A percentile compares a stretch with the other conserved stretches of the same genome.
phyloP scores from a whole-genome alignment of 2,797 vertebrate species.

The Danio aesculapii region DNA sequence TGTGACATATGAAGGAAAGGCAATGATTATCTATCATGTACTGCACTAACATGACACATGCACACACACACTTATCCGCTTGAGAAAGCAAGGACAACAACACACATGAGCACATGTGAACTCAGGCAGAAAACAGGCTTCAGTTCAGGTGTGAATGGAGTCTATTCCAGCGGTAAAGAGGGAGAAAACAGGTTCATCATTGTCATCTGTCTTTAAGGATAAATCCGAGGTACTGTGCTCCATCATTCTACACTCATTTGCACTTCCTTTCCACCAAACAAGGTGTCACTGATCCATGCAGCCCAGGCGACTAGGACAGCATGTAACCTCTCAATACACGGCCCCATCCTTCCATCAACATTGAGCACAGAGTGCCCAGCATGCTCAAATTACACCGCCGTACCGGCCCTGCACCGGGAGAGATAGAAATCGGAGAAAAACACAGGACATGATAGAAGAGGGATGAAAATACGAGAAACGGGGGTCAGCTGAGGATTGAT shows the following conservation, averaged over 20 bases:
- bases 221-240: conserved; percentile 10
- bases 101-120: conserved; percentile 43
- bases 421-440: conserved; percentile 17
- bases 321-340: conserved; percentile 75
- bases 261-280: conserved; percentile 59
- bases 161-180: conserved; percentile 36
- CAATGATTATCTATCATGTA: conserved; percentile 4
- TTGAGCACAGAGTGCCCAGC: conserved; percentile 62
- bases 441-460: background rate
- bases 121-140: conserved; percentile 64
- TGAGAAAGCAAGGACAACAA: conserved; percentile 40
- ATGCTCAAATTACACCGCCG: conserved; percentile 75
- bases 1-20: background rate
- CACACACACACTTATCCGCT: conserved; percentile 16
- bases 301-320: conserved; percentile 70
- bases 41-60: conserved; percentile 19
- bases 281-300: conserved; percentile 72
- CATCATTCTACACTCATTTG: conserved; percentile 58
- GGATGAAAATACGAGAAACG: background rate
- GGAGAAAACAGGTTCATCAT: conserved; percentile 63
- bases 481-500: conserved; percentile 62
- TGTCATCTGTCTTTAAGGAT: conserved; percentile 57
- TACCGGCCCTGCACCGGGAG: conserved; percentile 57
- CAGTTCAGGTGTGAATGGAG: conserved; percentile 76
- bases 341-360: conserved; percentile 69